Percentiles rank a stretch among this genome's conserved stretches.
Evolutionary conservation across 2,888 invertebrate species (phyloP).

Genomic region (Acanthopleura granulata): DNA sequence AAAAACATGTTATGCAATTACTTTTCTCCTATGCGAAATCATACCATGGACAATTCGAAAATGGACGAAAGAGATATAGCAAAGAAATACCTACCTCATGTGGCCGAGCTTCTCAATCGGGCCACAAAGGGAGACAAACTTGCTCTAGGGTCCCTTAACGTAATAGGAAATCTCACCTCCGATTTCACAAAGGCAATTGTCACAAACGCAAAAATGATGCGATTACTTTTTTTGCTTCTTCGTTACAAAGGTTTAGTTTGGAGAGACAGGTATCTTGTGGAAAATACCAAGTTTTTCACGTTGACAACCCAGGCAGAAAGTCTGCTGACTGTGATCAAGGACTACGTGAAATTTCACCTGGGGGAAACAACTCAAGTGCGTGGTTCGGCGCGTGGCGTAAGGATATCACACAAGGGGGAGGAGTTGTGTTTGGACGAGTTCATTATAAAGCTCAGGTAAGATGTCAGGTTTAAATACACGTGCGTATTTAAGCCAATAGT

Average conservation of each 20-base stretch:
- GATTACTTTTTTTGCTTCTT: background rate
- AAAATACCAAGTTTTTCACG: background rate
- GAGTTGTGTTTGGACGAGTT: no score
- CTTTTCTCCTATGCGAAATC: background rate
- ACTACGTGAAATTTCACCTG: no score
- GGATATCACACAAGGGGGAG: no score
- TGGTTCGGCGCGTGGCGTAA: no score
- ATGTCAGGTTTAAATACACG: no score
- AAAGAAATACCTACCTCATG: background rate
- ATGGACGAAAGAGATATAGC: background rate
- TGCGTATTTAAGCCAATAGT: no score
- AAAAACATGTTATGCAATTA: background rate
- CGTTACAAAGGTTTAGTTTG: background rate
- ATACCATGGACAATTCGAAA: constrained; percentile 4
- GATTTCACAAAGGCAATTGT: background rate
- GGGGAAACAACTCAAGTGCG: no score
- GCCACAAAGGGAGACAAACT: background rate
- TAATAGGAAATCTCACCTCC: background rate
- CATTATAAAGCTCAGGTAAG: no score
- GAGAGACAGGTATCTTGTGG: background rate
- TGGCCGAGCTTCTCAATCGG: background rate
- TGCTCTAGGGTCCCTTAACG: background rate
- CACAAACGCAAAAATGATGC: background rate
- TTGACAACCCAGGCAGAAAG: background rate
- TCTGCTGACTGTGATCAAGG: no score